Evolutionary conservation across 2,888 invertebrate species (phyloP), one percentile per base, ranked within the genome.

Genomic region (Gnatocerus cornutus): DNA sequence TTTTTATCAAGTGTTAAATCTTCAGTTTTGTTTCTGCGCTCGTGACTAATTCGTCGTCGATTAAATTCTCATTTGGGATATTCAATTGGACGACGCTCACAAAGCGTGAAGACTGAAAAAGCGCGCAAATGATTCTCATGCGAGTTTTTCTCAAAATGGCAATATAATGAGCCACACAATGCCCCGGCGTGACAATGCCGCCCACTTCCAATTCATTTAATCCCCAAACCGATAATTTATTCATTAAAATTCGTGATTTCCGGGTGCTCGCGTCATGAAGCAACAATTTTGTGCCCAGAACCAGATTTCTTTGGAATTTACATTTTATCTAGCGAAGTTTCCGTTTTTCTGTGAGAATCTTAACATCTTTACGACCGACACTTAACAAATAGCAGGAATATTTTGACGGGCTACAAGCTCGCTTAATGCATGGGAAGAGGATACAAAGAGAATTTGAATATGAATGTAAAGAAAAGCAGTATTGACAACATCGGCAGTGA

Each of bases 161-260:
- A 1, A 21, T 21, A 4, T 21, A 21, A 21, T 21, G 21, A 21
- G 21, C 1, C 21, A 21, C 1, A 21, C 21, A 27, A 50, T 29
- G 50, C 27, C 29, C 27, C 1, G 50, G 50, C 27, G 50, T 29
- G 50, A 50, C 50, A 50, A 50, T 29, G 4, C 50, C 50, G 27
- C 50, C 50, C 10, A 27, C 50, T 50, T 29, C 29, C 27, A 6
- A 10, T 10, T 29, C 50, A 30, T 50, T 29, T 29, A 29, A 50
- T 29, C 16, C 16, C 27, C 12, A 50, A n/a, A 9, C 9, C 29
- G 29, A 50, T 50, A 29, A 50, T 50, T 50, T 50, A 29, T 50
- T 50, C 50, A 50, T 50, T 50, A 29, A 29, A 30, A 7, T 50
- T 50, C 50, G 30, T 50, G 50, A 50, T 50, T 50, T 50, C 50